Percentiles rank a stretch among this genome's conserved stretches.
These are phyloP conservation scores for Subacronicta megacephala DNA, from an alignment of 2,888 invertebrate genomes.

Conservation along the genomic window DNA sequence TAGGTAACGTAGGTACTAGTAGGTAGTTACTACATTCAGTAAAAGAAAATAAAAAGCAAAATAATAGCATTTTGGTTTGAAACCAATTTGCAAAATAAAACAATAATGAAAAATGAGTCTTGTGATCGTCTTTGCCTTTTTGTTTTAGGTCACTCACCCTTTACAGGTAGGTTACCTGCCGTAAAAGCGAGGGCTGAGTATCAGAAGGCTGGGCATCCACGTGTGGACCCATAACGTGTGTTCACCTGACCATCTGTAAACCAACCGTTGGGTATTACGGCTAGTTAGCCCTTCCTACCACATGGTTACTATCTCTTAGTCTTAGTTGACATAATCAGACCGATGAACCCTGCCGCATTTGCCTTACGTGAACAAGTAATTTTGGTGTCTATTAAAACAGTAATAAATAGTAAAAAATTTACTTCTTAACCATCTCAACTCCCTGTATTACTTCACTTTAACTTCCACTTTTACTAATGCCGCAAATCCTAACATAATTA, in stretches of 20 bases:
- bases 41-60: constrained; percentile 36
- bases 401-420: too few species aligned
- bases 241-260: constrained; percentile 52
- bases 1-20: background rate
- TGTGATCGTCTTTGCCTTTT: constrained; percentile 40
- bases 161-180: constrained; percentile 48
- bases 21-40: background rate
- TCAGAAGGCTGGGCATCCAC: constrained; percentile 48
- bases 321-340: constrained; percentile 13
- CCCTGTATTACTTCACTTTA: too few species aligned
- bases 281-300: constrained; percentile 37
- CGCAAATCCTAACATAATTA: constrained; percentile 6
- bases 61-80: constrained; percentile 36
- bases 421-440: too few species aligned
- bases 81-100: constrained; percentile 34
- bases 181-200: constrained; percentile 47
- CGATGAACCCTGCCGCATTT: constrained; percentile 6
- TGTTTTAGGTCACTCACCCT: constrained; percentile 45
- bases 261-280: constrained; percentile 43
- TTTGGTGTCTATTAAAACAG: too few species aligned
- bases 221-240: constrained; percentile 47
- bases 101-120: constrained; percentile 30
- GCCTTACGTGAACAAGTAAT: constrained; percentile 24
- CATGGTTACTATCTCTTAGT: constrained; percentile 11
- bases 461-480: too few species aligned